A percentile compares a stretch with the other conserved stretches of the same genome.
phyloP scores from a whole-genome alignment of 2,888 invertebrate genomes.

The Blera fallax region DNA sequence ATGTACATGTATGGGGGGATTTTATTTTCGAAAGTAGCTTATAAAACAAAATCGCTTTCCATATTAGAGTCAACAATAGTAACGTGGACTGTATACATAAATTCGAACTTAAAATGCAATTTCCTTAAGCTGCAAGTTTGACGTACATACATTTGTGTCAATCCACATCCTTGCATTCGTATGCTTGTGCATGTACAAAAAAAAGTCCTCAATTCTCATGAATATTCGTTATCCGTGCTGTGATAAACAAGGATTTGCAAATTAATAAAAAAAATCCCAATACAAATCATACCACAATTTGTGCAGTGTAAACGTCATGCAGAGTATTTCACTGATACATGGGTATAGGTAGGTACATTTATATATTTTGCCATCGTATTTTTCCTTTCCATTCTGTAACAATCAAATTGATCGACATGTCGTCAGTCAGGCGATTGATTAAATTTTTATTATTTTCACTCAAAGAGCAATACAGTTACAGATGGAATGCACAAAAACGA shows the following conservation, averaged over 20 bases:
- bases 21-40: too few relatives aligned
- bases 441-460: constrained; percentile 67
- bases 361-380: not conserved
- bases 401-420: constrained; percentile 70
- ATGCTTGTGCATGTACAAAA: too few relatives aligned
- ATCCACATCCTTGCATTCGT: too few relatives aligned
- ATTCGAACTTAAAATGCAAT: too few relatives aligned
- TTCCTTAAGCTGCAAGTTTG: too few relatives aligned
- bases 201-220: not conserved
- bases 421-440: constrained; percentile 70
- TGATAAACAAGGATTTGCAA: not conserved
- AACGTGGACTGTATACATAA: too few relatives aligned
- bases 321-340: not conserved
- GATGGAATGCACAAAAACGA: constrained; percentile 58
- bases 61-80: too few relatives aligned
- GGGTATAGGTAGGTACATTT: not conserved
- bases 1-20: too few relatives aligned
- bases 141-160: too few relatives aligned
- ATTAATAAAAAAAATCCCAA: not conserved
- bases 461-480: constrained; percentile 52
- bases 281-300: not conserved
- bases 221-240: not conserved
- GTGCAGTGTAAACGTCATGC: not conserved
- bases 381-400: constrained; percentile 23
- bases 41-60: too few relatives aligned